Evolutionary conservation across 2,113 vertebrate genomes (phyloP), one percentile per base, ranked within the genome.

Genomic region (Silurus glanis): DNA sequence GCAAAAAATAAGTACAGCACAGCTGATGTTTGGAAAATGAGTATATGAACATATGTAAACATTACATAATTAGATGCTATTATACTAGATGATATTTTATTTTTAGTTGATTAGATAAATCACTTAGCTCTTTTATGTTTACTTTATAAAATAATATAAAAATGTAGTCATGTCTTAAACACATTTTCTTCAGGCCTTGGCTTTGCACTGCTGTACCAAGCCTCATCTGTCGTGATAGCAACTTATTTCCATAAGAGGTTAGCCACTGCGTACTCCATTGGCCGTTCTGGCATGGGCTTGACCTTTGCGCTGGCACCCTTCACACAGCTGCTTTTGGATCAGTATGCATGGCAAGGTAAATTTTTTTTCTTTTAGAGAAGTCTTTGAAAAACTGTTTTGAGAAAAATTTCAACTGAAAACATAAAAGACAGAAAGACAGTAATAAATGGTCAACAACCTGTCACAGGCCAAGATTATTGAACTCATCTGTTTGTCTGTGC

Each of bases 271-370:
- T 97, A 95, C 12, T 95, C 96, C 2, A 94, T 98, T 2, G 96
- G 96, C 13, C 96, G 97, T 61, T 96, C 97, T 0, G 97, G 98
- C 13, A 98, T 97, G 97, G 97, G 97, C 53, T 91, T 99, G 90
- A 97, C 97, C 0, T 98, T 99, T 91, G 94, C 97, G 0, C 91
- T 98, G 0, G 97, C 97, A 0, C 97, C 97, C 0, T 96, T 97
- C 91, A 96, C 96, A 0, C 96, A 98, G 91, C 91, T 97, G 12
- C 94, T 98, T 81, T 92, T 98, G 62, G 95, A 97, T 74, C 55
- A 79, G 2, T 98, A 99, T 3, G 94, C 95, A 61, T 98, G 97
- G 97, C 95, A 95, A 95, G 97, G 97, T 99, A 91, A 91, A 94
- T 64, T 21, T 71, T 55, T 45, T 61, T 59, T 80, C 8, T 45